A percentile compares a stretch with the other conserved stretches of the same genome.
These are phyloP conservation scores for Helicoverpa armigera DNA, from an alignment of 1,140 invertebrate genomes.

Conservation along the genomic window DNA sequence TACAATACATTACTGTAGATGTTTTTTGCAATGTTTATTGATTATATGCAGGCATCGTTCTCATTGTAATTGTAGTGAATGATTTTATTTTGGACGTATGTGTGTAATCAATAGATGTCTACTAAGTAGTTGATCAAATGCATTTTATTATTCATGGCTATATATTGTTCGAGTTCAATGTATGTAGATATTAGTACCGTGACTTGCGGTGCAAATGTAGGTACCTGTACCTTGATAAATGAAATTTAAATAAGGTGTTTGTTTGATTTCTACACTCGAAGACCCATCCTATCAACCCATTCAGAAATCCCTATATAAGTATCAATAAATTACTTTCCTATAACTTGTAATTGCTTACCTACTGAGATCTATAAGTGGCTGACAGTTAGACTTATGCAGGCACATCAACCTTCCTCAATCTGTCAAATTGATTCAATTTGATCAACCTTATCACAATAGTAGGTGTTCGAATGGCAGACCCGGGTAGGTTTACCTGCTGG, in stretches of 20 bases:
- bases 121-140: conserved; percentile 29
- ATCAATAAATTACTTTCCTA: no score
- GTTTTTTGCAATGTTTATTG: conserved; percentile 44
- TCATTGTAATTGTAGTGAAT: background rate
- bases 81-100: conserved; percentile 32
- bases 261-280: conserved; percentile 4
- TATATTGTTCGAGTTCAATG: conserved; percentile 55
- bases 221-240: conserved; percentile 73
- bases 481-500: no score
- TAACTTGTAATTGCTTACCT: no score
- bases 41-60: conserved; percentile 25
- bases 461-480: no score
- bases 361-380: no score
- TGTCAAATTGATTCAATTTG: no score
- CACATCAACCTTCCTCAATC: no score
- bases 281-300: background rate
- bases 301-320: no score
- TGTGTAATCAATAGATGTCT: conserved; percentile 46
- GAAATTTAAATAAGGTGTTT: conserved; percentile 53
- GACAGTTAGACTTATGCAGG: no score
- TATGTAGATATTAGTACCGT: conserved; percentile 35
- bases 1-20: conserved; percentile 28
- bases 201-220: conserved; percentile 61
- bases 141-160: conserved; percentile 63
- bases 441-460: no score